phyloP scores from a whole-genome alignment of 1,140 invertebrate species.

The Danaus plexippus region DNA sequence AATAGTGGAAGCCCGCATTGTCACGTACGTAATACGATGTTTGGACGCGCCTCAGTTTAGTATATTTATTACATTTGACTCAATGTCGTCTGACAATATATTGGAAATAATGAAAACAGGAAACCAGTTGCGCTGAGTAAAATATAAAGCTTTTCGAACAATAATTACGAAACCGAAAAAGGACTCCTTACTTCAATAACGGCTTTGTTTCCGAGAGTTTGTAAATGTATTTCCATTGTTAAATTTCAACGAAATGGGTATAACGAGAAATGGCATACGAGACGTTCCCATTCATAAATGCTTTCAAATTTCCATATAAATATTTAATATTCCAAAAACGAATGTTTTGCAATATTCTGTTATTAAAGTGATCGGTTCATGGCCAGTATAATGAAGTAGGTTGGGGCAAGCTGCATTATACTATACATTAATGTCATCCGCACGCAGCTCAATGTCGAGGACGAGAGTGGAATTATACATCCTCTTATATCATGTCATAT shows the following conservation, averaged over 20 bases:
- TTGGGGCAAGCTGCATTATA: slow-evolving; percentile 50
- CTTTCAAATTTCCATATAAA: no score
- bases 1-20: slow-evolving; percentile 2
- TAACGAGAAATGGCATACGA: no score
- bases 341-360: slow-evolving; percentile 4
- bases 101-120: slow-evolving; percentile 6
- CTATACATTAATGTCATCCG: slow-evolving; percentile 34
- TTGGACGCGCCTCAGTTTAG: neutral
- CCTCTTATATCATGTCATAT: neutral
- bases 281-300: no score
- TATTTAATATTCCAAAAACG: no score
- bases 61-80: slow-evolving; percentile 17
- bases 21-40: slow-evolving; percentile 1
- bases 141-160: slow-evolving; percentile 1
- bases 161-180: neutral
- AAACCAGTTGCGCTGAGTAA: neutral
- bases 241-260: slow-evolving; percentile 7
- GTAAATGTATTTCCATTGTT: slow-evolving; percentile 12
- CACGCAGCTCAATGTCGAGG: slow-evolving; percentile 38
- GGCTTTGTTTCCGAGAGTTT: slow-evolving; percentile 1
- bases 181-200: no score
- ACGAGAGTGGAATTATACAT: slow-evolving; percentile 27
- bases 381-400: slow-evolving; percentile 50
- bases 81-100: slow-evolving; percentile 19
- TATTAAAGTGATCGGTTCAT: slow-evolving; percentile 54